Evolutionary conservation across 2,888 invertebrate genomes (phyloP), one percentile per base, ranked within the genome.

Genomic region (Therioaphis trifolii): DNA sequence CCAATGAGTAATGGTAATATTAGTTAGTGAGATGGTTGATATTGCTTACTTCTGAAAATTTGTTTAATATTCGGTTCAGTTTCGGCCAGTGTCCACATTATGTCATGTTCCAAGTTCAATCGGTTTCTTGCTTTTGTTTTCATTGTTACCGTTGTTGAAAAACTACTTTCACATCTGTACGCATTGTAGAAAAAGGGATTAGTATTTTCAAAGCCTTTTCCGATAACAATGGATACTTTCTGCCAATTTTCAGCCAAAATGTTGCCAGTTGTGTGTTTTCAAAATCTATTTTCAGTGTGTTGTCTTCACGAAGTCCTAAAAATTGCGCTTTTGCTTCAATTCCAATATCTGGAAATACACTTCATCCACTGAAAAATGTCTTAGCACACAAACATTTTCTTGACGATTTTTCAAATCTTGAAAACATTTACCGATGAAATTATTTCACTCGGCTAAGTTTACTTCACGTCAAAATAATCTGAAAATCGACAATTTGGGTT

Each of bases 361-460:
- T 61, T 76, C 75, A 12, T 76, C 24, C 43, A 75, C 43, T 75
- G 40, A 74, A 68, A 71, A 55, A 43, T 0, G 75, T 61, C 61
- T 43, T 63, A 63, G 63, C 58, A 61, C 27, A 46, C 63, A 63
- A 63, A 18, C 29, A 76, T 76, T 76, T 63, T 46, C 27, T 61
- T 76, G 76, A 27, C 55, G 55, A 74, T 74, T 74, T 74, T 74
- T 35, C 7, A 74, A 74, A 40, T 74, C 74, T 21, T 21, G 40
- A 74, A 74, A 74, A 74, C 55, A 74, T 74, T 74, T 74, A 55
- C 35, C 55, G 14, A 55, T 74, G 35, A 55, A 35, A 74, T 74
- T n/a, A n/a, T n/a, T n/a, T n/a, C n/a, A n/a, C n/a, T n/a, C n/a
- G n/a, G n/a, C n/a, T n/a, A n/a, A n/a, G n/a, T n/a, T n/a, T n/a